Evolutionary conservation across 1,140 invertebrate species (phyloP).

Genomic region (Marisa cornuarietis): DNA sequence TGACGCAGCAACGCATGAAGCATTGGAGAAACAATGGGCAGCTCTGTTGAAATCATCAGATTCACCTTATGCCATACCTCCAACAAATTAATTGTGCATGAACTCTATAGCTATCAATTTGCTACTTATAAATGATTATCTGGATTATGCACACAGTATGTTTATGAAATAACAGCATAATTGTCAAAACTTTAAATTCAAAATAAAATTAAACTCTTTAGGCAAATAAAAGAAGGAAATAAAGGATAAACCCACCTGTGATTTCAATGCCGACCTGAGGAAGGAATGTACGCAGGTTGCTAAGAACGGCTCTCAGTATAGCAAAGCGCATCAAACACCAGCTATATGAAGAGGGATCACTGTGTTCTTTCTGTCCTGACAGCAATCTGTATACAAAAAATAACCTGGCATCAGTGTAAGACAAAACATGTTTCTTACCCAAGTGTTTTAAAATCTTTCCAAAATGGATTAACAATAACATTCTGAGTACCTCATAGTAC

Average conservation of each 20-base stretch:
- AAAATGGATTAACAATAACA: neutral
- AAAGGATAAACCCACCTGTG: slow-evolving; percentile 74
- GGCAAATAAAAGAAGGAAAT: neutral
- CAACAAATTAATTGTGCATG: too few species aligned
- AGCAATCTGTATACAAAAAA: slow-evolving; percentile 38
- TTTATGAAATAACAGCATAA: too few species aligned
- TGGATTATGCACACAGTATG: too few species aligned
- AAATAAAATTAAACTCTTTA: too few species aligned
- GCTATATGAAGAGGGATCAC: slow-evolving; percentile 90
- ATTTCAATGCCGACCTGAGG: slow-evolving; percentile 89
- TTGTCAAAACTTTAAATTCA: too few species aligned
- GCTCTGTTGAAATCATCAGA: slow-evolving; percentile 71
- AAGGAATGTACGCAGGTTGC: slow-evolving; percentile 82
- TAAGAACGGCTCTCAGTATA: slow-evolving; percentile 83
- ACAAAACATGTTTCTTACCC: neutral
- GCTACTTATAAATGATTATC: too few species aligned
- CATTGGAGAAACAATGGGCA: slow-evolving; percentile 92
- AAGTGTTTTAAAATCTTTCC: too few species aligned
- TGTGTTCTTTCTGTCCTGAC: slow-evolving; percentile 75
- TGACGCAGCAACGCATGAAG: slow-evolving; percentile 88
- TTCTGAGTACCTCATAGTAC: neutral
- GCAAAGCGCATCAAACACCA: slow-evolving; percentile 94
- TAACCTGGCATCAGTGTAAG: neutral
- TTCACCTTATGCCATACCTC: neutral
- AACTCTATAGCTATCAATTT: too few species aligned